Conservation (phyloP, 2,797 vertebrate genomes). For the Pachyuromys duprasi region DNA sequence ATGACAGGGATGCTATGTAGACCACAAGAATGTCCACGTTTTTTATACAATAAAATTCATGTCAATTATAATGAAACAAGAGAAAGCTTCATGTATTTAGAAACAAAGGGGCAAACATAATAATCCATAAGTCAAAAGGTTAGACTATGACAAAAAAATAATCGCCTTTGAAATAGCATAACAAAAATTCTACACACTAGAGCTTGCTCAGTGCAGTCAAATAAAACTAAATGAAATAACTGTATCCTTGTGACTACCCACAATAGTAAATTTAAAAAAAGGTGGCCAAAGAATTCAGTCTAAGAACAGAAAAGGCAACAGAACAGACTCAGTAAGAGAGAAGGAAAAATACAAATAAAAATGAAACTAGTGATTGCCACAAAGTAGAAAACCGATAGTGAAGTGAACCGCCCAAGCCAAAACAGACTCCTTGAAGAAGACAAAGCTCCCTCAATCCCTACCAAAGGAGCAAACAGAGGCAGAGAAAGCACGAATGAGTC, state of each 20-base stretch:
- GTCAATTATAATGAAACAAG: conserved; percentile 34
- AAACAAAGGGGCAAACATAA: conserved; percentile 46
- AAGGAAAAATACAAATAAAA: not conserved
- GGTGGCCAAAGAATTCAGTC: not conserved
- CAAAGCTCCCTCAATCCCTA: not conserved
- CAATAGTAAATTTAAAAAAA: not conserved
- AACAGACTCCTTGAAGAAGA: conserved; percentile 26
- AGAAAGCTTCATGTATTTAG: not conserved
- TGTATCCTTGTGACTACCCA: not conserved
- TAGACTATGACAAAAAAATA: conserved; percentile 22
- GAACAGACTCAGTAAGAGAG: not conserved
- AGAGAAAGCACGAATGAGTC: not conserved
- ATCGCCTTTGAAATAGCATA: not conserved
- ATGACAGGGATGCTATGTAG: not conserved
- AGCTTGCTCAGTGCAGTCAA: not conserved
- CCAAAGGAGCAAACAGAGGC: not conserved
- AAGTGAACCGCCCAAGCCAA: conserved; percentile 30
- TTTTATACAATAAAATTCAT: conserved; percentile 45
- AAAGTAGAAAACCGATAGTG: conserved; percentile 50
- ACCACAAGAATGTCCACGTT: not conserved
- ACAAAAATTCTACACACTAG: conserved; percentile 11
- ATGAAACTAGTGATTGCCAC: conserved; percentile 38
- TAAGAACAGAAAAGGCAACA: conserved; percentile 23
- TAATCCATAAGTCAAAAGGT: conserved; percentile 6
- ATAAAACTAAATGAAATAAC: not conserved